Evolutionary conservation across 2,888 invertebrate genomes (phyloP).

Genomic region (Trachelus iudaicus): DNA sequence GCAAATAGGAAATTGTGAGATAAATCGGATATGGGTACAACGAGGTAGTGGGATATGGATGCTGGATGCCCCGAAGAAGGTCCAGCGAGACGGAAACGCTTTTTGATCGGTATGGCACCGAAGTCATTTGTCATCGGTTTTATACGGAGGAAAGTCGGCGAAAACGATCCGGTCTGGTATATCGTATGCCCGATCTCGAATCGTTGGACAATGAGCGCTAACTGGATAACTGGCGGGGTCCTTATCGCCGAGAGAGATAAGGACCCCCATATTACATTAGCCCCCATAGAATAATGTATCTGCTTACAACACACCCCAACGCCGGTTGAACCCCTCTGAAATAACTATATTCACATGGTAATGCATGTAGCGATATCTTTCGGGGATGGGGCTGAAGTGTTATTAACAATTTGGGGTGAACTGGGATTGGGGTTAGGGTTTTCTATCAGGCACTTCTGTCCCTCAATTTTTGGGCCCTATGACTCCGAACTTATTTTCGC

Average conservation of each 20-base stretch:
- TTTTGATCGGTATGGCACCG: conserved; percentile 35
- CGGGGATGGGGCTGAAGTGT: conserved; percentile 50
- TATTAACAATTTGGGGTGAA: conserved; percentile 59
- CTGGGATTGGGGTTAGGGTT: neutral
- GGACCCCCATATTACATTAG: conserved; percentile 60
- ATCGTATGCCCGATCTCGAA: conserved; percentile 55
- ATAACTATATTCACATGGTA: conserved; percentile 64
- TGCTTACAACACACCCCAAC: conserved; percentile 40
- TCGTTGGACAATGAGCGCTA: conserved; percentile 62
- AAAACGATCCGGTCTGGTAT: neutral
- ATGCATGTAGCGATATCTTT: conserved; percentile 54
- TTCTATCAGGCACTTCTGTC: neutral
- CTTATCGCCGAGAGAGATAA: conserved; percentile 52
- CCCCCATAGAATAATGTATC: conserved; percentile 60
- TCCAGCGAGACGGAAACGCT: neutral
- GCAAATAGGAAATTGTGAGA: neutral
- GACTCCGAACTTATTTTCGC: neutral
- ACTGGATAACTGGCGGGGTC: conserved; percentile 60
- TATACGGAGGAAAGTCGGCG: conserved; percentile 6
- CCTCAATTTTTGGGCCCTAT: neutral
- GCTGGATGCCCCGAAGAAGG: neutral
- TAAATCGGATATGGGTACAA: neutral
- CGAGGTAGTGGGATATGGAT: neutral
- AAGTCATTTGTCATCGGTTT: conserved; percentile 53
- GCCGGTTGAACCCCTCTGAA: conserved; percentile 25